Base-by-base conservation (phyloP, 2,113 vertebrate species). In the Nothobranchius furzeri region DNA sequence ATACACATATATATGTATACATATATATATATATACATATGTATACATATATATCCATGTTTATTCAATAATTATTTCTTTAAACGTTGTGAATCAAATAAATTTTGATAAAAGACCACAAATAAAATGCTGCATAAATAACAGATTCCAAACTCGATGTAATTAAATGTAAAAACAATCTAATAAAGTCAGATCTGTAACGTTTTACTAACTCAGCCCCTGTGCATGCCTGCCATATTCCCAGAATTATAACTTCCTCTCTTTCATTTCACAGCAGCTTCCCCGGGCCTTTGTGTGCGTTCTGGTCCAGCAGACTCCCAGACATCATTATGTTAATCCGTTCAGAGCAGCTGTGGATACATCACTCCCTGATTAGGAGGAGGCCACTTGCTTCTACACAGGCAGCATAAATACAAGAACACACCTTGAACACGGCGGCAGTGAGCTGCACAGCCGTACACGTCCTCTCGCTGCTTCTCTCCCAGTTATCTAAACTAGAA, bases 241-340 rank as follows among this genome's bases (percentile, higher is more conserved):
- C 72, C 82, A 76, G 54, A 67, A 83, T 78, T 87, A 82, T 91
- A 90, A 87, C 89, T 87, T 82, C 56, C 61, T 60, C 72, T 54
- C 66, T 86, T 90, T 89, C 85, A 90, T 92, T 91, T 93, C 87
- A 92, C 87, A 88, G 84, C 76, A 72, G 75, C 78, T 87, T 88
- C 87, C 79, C 64, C 7, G 20, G 76, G 87, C 76, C 68, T 91
- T 89, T 89, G 81, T 90, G 79, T 72, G 64, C 15, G 81, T 90
- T 90, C 84, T 86, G 84, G 86, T 89, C 87, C 76, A 74, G 43
- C 58, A 79, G 83, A 82, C 80, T 76, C 83, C 60, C 73, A 73
- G 74, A 79, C 79, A 89, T 85, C 81, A 87, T 91, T 91, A 91
- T 92, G 91, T 82, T 87, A 92, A 92, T 92, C 85, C 76, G 14